A percentile compares a stretch with the other conserved stretches of the same genome.
Evolutionary conservation across 2,113 vertebrate species (phyloP).

Genomic region (Fregata magnificens): DNA sequence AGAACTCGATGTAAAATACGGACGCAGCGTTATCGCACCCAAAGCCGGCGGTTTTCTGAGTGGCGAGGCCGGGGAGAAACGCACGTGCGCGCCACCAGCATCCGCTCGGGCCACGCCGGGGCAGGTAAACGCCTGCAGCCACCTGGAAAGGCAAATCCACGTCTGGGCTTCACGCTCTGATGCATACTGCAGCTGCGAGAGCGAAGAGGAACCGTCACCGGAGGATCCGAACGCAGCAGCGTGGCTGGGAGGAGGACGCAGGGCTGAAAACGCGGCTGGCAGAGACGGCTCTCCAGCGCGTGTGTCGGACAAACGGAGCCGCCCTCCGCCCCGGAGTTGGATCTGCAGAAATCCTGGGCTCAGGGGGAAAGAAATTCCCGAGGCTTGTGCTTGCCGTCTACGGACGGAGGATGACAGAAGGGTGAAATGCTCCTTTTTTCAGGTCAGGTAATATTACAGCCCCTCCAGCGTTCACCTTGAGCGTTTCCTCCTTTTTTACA

Average conservation of each 20-base stretch:
- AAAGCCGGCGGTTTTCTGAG: neutral
- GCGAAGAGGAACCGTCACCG: neutral
- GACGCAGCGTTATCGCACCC: fast-evolving
- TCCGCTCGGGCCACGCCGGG: neutral
- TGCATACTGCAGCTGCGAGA: neutral
- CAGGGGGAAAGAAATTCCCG: neutral
- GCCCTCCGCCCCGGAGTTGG: neutral
- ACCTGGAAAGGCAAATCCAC: neutral
- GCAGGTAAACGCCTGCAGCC: neutral
- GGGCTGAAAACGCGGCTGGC: neutral
- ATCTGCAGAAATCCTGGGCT: neutral
- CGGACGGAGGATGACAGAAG: neutral
- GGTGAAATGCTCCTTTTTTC: neutral
- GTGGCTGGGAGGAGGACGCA: neutral
- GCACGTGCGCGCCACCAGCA: no score
- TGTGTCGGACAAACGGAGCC: neutral
- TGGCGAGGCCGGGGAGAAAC: neutral
- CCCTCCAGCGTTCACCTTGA: no score
- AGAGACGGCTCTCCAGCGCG: neutral
- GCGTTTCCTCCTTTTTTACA: no score
- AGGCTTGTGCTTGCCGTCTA: neutral
- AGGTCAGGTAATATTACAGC: neutral
- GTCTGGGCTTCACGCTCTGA: neutral
- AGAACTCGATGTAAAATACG: neutral
- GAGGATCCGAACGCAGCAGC: neutral